Evolutionary conservation across 64 coral and sea anemone genomes (phyloP).

Genomic region (Catalaphyllia jardinei): DNA sequence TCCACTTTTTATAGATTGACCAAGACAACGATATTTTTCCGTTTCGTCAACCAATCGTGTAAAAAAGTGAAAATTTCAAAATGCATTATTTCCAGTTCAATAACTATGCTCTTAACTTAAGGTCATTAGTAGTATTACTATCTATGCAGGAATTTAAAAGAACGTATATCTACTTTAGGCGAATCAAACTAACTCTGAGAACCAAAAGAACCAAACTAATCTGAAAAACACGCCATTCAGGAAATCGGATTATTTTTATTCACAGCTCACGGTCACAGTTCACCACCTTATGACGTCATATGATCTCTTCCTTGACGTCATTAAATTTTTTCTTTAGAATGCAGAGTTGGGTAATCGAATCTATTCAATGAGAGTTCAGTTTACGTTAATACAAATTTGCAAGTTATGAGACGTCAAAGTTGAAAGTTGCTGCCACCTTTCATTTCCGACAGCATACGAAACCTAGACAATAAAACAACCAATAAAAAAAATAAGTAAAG

Average conservation of each 20-base stretch:
- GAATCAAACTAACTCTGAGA: too few relatives aligned
- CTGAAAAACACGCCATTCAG: too few relatives aligned
- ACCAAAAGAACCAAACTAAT: too few relatives aligned
- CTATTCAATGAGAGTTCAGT: too few relatives aligned
- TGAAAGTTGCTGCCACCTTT: background rate
- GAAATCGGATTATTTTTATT: background rate
- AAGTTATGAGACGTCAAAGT: background rate
- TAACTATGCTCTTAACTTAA: too few relatives aligned
- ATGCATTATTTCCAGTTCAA: background rate
- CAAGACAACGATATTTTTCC: background rate
- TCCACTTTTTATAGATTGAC: too few relatives aligned
- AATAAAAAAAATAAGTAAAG: background rate
- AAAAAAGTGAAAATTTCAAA: background rate
- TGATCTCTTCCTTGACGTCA: slow-evolving; percentile 4
- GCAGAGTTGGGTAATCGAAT: background rate
- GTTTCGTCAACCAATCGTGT: background rate
- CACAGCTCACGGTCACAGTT: background rate
- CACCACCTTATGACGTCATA: background rate
- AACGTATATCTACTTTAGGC: too few relatives aligned
- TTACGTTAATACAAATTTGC: background rate
- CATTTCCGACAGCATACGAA: background rate
- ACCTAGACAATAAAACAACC: background rate
- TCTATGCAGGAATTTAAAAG: too few relatives aligned
- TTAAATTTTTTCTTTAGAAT: background rate
- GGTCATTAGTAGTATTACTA: too few relatives aligned